Percentiles rank a stretch among this genome's conserved stretches.
Evolutionary conservation across 1,140 invertebrate genomes (phyloP).

Genomic region (Druon quercuslanigerum): DNA sequence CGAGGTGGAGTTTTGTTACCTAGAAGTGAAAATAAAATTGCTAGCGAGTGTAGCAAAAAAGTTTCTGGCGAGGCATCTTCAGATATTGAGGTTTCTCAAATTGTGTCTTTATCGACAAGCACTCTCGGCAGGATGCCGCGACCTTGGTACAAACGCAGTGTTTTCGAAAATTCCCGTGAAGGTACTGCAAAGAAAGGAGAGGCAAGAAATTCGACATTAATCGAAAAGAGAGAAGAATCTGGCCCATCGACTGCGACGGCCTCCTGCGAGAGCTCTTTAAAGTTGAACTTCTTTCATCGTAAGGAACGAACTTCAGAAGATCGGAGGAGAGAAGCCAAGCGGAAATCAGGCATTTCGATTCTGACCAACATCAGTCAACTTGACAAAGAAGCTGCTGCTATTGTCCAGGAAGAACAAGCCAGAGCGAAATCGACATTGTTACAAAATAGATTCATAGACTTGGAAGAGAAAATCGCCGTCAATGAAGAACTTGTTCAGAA

Average conservation of each 20-base stretch:
- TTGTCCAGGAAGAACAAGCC: conserved; percentile 79
- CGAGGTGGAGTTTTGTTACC: conserved; percentile 63
- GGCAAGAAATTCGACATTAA: conserved; percentile 42
- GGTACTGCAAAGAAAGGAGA: conserved; percentile 35
- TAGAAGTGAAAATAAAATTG: conserved; percentile 51
- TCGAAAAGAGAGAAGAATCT: conserved; percentile 53
- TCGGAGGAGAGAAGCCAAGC: conserved; percentile 71
- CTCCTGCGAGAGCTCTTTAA: conserved; percentile 58
- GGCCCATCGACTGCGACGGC: conserved; percentile 33
- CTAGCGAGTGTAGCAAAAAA: conserved; percentile 34
- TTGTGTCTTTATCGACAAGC: conserved; percentile 67
- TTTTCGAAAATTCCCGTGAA: conserved; percentile 50
- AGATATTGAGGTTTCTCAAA: conserved; percentile 33
- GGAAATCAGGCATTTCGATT: conserved; percentile 79
- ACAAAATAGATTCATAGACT: conserved; percentile 62
- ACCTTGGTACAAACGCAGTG: conserved; percentile 81
- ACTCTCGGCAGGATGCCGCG: conserved; percentile 74
- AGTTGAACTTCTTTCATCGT: conserved; percentile 63
- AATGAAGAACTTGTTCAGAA: conserved; percentile 65
- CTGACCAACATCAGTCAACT: conserved; percentile 88
- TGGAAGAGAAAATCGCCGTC: conserved; percentile 62
- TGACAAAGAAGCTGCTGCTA: conserved; percentile 85
- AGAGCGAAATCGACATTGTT: conserved; percentile 62
- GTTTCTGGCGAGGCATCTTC: conserved; percentile 30
- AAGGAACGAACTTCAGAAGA: conserved; percentile 70